These are phyloP conservation scores for Prionailurus viverrinus DNA, from an alignment of 2,113 vertebrate species.

Conservation along the genomic window DNA sequence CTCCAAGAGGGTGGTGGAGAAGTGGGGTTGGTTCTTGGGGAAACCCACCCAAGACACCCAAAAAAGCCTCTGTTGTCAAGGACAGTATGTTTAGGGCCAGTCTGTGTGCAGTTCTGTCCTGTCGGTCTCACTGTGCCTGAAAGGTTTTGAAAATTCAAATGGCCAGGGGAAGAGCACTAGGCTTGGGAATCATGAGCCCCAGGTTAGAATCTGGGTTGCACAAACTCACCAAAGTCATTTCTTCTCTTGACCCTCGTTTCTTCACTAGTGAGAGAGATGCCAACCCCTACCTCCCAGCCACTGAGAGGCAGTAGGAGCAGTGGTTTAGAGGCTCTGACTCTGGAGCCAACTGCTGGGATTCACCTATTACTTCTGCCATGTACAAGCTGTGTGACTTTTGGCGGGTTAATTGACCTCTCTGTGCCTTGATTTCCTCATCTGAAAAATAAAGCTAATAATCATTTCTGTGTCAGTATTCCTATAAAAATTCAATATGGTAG, in stretches of 20 bases:
- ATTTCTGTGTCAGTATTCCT: neutral
- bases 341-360: neutral
- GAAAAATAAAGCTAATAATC: neutral
- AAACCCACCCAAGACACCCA: neutral
- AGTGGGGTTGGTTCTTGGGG: neutral
- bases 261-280: neutral
- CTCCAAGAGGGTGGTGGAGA: neutral
- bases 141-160: neutral
- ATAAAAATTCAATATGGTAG: neutral
- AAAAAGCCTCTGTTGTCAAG: neutral
- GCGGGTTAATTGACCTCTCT: neutral
- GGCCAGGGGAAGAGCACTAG: neutral
- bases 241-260: neutral
- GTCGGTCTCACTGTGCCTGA: neutral
- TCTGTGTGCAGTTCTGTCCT: neutral
- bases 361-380: neutral
- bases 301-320: neutral
- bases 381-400: neutral
- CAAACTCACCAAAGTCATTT: neutral
- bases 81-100: fast-evolving
- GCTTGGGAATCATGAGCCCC: neutral
- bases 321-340: neutral
- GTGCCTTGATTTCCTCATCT: neutral
- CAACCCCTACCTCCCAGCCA: fast-evolving
- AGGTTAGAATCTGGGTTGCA: neutral